Percentiles rank a stretch among this genome's conserved stretches.
These are phyloP conservation scores for Oscheius sp. DNA, from an alignment of 2,888 invertebrate genomes.

Conservation along the genomic window DNA sequence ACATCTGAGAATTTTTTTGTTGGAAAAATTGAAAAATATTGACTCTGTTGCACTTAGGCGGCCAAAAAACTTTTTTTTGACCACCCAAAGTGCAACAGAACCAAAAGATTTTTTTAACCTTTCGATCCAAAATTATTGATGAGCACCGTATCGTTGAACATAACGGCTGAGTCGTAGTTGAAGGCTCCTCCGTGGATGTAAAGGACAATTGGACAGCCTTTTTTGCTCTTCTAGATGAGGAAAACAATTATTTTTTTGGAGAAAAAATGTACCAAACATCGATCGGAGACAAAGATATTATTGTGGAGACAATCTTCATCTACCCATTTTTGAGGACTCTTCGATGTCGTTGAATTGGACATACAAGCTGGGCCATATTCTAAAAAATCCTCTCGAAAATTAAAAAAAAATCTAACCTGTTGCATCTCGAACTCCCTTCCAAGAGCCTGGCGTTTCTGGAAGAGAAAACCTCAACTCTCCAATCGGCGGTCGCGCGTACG, in stretches of 20 bases:
- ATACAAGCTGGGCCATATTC: slow-evolving; percentile 59
- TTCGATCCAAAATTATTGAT: slow-evolving; percentile 35
- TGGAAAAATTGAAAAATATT: too few relatives aligned
- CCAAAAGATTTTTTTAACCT: slow-evolving; percentile 31
- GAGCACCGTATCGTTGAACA: slow-evolving; percentile 60
- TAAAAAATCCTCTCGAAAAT: not conserved
- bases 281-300: slow-evolving; percentile 56
- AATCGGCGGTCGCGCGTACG: slow-evolving; percentile 25
- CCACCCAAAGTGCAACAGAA: too few relatives aligned
- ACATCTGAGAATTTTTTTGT: too few relatives aligned
- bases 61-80: too few relatives aligned
- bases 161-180: slow-evolving; percentile 59
- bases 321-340: slow-evolving; percentile 56
- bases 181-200: slow-evolving; percentile 65
- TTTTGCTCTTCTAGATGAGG: slow-evolving; percentile 2
- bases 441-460: not conserved
- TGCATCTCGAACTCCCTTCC: slow-evolving; percentile 20
- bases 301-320: slow-evolving; percentile 61
- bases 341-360: slow-evolving; percentile 54
- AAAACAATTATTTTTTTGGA: not conserved
- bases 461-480: slow-evolving; percentile 20
- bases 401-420: not conserved
- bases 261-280: slow-evolving; percentile 42
- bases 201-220: slow-evolving; percentile 52
- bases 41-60: too few relatives aligned